Evolutionary conservation across 2,113 vertebrate species (phyloP).

Genomic region (Callipepla squamata): DNA sequence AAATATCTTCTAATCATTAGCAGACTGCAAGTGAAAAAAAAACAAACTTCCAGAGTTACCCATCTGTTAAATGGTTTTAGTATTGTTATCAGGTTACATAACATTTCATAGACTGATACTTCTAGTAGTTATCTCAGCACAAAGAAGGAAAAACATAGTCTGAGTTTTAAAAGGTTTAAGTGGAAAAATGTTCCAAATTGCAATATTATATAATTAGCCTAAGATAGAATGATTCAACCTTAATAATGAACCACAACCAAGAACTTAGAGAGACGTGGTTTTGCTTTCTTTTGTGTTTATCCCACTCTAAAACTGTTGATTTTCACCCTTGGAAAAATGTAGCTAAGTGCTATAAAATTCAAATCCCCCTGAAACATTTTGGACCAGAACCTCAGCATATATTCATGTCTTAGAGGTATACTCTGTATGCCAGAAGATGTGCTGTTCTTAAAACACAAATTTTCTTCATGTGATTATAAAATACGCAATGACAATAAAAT

Average conservation of each 20-base stretch:
- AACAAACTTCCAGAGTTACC: not conserved
- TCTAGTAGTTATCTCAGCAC: constrained; percentile 41
- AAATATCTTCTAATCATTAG: not conserved
- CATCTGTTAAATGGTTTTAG: not conserved
- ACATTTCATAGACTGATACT: constrained; percentile 30
- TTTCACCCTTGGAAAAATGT: not conserved
- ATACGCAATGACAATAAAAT: not conserved
- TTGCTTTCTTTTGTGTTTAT: not conserved
- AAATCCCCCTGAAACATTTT: not conserved
- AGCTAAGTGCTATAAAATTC: constrained; percentile 27
- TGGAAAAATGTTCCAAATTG: constrained; percentile 22
- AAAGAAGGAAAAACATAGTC: constrained; percentile 1
- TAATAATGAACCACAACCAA: constrained; percentile 60
- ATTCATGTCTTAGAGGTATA: not conserved
- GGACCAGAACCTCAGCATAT: not conserved
- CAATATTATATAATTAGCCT: constrained; percentile 34
- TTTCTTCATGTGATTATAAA: not conserved
- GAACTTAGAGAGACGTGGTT: constrained; percentile 24
- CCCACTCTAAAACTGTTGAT: not conserved
- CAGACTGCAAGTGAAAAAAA: not conserved
- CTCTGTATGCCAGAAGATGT: not conserved
- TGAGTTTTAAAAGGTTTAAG: constrained; percentile 10
- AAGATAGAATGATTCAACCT: constrained; percentile 47
- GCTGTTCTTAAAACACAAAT: not conserved
- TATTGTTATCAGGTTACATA: constrained; percentile 29